These are phyloP conservation scores for Lithobates sylvaticus DNA, from an alignment of 2,797 vertebrate species.

Conservation along the genomic window DNA sequence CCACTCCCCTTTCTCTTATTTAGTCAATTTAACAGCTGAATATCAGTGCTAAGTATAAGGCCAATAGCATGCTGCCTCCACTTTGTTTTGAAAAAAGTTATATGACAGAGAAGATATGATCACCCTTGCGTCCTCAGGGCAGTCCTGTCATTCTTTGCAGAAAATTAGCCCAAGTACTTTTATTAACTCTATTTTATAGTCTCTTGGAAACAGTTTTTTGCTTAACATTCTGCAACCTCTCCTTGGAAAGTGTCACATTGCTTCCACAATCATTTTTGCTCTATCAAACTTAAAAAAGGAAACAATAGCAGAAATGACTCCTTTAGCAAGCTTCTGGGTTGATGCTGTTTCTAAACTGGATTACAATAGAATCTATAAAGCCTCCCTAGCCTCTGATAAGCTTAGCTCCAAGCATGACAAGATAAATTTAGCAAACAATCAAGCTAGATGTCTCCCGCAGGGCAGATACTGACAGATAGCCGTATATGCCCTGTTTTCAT, in stretches of 20 bases:
- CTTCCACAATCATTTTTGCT: constrained; percentile 37
- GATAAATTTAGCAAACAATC: constrained; percentile 64
- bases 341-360: constrained; percentile 56
- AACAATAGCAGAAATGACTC: constrained; percentile 58
- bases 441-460: constrained; percentile 62
- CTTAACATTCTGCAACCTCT: neutral
- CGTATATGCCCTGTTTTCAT: constrained; percentile 54
- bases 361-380: constrained; percentile 57
- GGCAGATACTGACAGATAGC: constrained; percentile 61
- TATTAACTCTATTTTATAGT: neutral
- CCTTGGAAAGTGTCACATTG: constrained; percentile 13
- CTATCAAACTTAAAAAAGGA: constrained; percentile 44
- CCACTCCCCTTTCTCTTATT: neutral
- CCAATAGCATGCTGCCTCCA: too few relatives aligned
- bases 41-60: neutral
- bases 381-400: constrained; percentile 58
- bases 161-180: neutral
- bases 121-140: neutral
- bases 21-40: neutral
- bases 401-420: constrained; percentile 62
- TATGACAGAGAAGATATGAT: neutral
- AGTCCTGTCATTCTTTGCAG: neutral
- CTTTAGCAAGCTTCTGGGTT: constrained; percentile 54
- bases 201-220: neutral
- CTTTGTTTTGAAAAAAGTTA: neutral